phyloP scores from a whole-genome alignment of 2,797 vertebrate species.

The Sternarchorhynchus goeldii region DNA sequence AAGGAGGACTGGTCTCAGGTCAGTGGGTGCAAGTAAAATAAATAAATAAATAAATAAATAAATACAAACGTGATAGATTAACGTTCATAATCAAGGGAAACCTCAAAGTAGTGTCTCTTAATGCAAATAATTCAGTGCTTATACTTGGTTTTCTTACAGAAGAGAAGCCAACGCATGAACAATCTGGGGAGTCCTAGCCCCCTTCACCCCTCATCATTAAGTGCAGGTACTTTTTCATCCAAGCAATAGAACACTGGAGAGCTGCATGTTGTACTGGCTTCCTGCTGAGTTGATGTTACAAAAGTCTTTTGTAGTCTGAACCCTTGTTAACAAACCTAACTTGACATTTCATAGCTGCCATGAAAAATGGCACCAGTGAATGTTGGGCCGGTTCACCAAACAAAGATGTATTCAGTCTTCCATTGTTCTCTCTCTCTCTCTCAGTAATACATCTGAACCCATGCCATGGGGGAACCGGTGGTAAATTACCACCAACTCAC shows the following conservation, averaged over 20 bases:
- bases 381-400: neutral
- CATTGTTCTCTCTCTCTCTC: neutral
- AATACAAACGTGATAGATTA: neutral
- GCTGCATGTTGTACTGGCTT: neutral
- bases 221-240: slow-evolving; percentile 80
- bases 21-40: no score
- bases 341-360: no score
- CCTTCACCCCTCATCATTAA: slow-evolving; percentile 88
- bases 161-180: slow-evolving; percentile 94
- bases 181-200: slow-evolving; percentile 90
- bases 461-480: no score
- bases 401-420: neutral
- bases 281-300: neutral
- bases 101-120: neutral
- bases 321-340: neutral
- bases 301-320: no score
- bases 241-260: neutral
- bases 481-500: no score
- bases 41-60: neutral
- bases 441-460: no score
- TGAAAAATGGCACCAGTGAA: no score
- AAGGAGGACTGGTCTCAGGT: neutral
- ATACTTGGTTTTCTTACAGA: slow-evolving; percentile 71
- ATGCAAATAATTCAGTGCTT: neutral
- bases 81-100: no score